phyloP scores from a whole-genome alignment of 2,113 vertebrate genomes.

The Rattus norvegicus region DNA sequence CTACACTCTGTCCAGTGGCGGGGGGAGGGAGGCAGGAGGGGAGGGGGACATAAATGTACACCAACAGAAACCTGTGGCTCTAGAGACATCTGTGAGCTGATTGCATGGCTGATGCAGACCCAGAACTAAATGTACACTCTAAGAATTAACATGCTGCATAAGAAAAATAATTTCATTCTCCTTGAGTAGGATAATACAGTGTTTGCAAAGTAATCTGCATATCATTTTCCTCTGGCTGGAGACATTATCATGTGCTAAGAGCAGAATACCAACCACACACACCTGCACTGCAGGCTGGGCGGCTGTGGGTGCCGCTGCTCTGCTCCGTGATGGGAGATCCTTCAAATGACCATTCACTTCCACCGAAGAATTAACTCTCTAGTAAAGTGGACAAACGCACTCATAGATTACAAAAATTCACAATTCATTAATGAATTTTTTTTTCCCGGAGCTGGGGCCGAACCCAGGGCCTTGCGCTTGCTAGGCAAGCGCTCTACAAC shows the following conservation, averaged over 20 bases:
- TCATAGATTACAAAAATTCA: constrained; percentile 33
- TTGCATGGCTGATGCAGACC: neutral
- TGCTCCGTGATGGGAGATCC: neutral
- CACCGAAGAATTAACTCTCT: constrained; percentile 75
- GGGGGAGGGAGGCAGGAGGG: too few relatives aligned
- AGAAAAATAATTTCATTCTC: constrained; percentile 1
- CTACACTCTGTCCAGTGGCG: neutral
- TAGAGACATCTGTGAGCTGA: neutral
- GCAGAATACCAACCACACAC: neutral
- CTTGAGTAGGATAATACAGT: neutral
- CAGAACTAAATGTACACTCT: neutral
- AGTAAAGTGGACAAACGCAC: constrained; percentile 58
- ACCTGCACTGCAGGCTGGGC: constrained; percentile 63
- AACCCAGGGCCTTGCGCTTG: too few relatives aligned
- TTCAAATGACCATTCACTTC: constrained; percentile 35
- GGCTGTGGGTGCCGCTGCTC: neutral
- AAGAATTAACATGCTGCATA: constrained; percentile 50
- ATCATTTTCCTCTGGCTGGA: neutral
- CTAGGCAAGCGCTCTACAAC: too few relatives aligned
- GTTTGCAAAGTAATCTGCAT: constrained; percentile 2
- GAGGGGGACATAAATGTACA: neutral
- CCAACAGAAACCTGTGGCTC: constrained; percentile 31
- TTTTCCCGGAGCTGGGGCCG: too few relatives aligned
- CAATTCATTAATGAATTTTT: too few relatives aligned
- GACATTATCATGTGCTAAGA: neutral